These are phyloP conservation scores for Paralvinella palmiformis DNA, from an alignment of 1,140 invertebrate species.

Conservation along the genomic window DNA sequence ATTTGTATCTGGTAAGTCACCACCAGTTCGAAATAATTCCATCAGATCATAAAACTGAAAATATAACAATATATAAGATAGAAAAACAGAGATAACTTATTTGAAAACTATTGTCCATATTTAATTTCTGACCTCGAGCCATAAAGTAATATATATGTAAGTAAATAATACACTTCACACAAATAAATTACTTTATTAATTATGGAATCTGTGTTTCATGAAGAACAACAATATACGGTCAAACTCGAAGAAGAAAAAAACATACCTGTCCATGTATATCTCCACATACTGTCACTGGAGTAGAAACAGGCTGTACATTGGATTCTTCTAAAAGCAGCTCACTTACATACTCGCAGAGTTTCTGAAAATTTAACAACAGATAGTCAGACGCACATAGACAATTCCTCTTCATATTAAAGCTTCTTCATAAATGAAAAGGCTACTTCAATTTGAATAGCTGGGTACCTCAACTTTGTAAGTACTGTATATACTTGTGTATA, in stretches of 20 bases:
- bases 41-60: slow-evolving; percentile 91
- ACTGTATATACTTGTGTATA: neutral
- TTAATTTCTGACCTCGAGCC: neutral
- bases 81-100: neutral
- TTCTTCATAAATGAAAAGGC: neutral
- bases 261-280: slow-evolving; percentile 92
- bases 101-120: neutral
- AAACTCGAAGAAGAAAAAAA: too few species aligned
- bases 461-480: neutral
- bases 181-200: too few species aligned
- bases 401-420: neutral
- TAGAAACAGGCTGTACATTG: slow-evolving; percentile 97
- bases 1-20: slow-evolving; percentile 97
- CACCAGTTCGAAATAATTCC: slow-evolving; percentile 95
- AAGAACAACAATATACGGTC: too few species aligned
- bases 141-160: neutral
- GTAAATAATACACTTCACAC: neutral
- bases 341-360: slow-evolving; percentile 50
- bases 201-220: too few species aligned
- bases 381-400: neutral
- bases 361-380: slow-evolving; percentile 28
- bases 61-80: neutral
- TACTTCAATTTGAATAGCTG: too few species aligned
- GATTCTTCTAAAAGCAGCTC: slow-evolving; percentile 95
- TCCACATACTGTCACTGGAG: slow-evolving; percentile 97